Evolutionary conservation across 2,888 invertebrate species (phyloP).

Genomic region (Gymnoscelis rufifasciata): DNA sequence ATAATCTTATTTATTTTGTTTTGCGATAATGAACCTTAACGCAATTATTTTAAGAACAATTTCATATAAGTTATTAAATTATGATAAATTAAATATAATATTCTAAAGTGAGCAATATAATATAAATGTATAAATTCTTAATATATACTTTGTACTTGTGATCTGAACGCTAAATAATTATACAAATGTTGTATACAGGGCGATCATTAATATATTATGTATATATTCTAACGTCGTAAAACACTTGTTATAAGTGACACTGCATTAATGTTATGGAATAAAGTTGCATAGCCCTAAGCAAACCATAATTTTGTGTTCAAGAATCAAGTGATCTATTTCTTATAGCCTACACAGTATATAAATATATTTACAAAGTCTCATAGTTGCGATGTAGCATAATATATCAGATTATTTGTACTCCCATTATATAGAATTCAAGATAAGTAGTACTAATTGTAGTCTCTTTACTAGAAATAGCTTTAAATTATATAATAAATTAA

Average conservation of each 20-base stretch:
- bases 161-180: conserved; percentile 46
- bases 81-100: conserved; percentile 29
- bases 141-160: conserved; percentile 41
- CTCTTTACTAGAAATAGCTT: conserved; percentile 13
- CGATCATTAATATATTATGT: conserved; percentile 53
- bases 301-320: conserved; percentile 60
- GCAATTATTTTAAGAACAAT: conserved; percentile 35
- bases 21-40: conserved; percentile 36
- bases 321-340: conserved; percentile 46
- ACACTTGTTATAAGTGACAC: conserved; percentile 39
- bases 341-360: conserved; percentile 42
- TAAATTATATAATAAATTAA: conserved; percentile 7
- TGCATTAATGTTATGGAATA: conserved; percentile 41
- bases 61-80: conserved; percentile 27
- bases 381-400: conserved; percentile 21
- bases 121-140: conserved; percentile 35
- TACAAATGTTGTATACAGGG: conserved; percentile 50
- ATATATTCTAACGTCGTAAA: conserved; percentile 37
- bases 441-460: conserved; percentile 17
- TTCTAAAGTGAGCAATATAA: conserved; percentile 56
- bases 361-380: conserved; percentile 42
- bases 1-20: conserved; percentile 45
- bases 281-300: conserved; percentile 52
- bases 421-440: conserved; percentile 7
- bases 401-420: conserved; percentile 14